Evolutionary conservation across 2,113 vertebrate genomes (phyloP), one percentile per base, ranked within the genome.

Genomic region (Sarotherodon lohbergeri): DNA sequence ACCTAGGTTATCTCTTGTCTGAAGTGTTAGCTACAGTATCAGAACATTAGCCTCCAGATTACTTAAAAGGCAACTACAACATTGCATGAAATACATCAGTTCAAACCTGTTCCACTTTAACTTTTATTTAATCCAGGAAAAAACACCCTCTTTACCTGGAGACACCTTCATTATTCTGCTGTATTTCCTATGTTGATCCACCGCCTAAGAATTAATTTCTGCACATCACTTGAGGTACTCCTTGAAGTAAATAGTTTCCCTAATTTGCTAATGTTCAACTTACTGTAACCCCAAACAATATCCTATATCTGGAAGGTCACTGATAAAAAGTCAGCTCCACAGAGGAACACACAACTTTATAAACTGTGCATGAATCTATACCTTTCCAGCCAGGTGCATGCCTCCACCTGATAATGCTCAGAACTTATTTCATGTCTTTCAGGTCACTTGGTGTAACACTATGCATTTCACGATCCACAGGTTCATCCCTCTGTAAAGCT

Each of bases 391-490:
- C 27, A 3, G 7, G 6, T 83, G 57, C 34, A 39, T 71, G 71
- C n/a, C 17, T 82, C 76, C 57, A 57, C 59, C 63, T 85, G 83
- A 81, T 71, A 82, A 83, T 76, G 50, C 88, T 29, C 88, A 39
- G 32, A 80, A 8, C 59, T 50, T 84, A 90, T 94, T 91, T 93
- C 87, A 88, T 85, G 90, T 84, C 84, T 88, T 85, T 90, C 87
- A 84, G 84, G 78, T 80, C 54, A n/a, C 36, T 41, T 73, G 22
- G 61, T 79, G 34, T 88, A 78, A 82, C 81, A 61, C 85, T 50
- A 9, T 61, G 46, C 73, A 61, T 90, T 63, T 88, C 89, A 89
- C 12, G 2, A 76, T 85, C 6, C 2, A 86, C 55, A 7, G 19
- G 54, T 87, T 68, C 76, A 17, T 68, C 78, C 32, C n/a, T 17